phyloP scores from a whole-genome alignment of 1,140 invertebrate genomes.

The Sesamia nonagrioides region DNA sequence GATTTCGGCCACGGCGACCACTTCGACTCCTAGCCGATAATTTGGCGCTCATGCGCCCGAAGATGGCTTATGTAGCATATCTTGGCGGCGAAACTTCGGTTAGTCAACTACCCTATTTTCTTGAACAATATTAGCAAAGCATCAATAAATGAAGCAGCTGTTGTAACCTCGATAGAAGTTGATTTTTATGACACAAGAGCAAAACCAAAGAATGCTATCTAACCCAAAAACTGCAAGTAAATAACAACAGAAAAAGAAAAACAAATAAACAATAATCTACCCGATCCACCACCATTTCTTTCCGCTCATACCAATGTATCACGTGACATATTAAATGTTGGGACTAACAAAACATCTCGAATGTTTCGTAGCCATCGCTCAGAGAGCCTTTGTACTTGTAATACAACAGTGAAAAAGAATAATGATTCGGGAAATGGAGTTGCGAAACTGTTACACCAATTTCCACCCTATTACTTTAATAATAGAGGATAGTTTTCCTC shows the following conservation, averaged over 20 bases:
- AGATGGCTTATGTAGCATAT: too few species aligned
- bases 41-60: too few species aligned
- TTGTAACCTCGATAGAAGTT: not conserved
- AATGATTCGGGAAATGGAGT: constrained; percentile 62
- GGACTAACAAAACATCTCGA: constrained; percentile 54
- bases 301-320: constrained; percentile 20
- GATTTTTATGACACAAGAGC: not conserved
- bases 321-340: constrained; percentile 53
- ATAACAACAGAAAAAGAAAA: not conserved
- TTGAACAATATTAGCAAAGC: too few species aligned
- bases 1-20: too few species aligned
- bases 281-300: constrained; percentile 23
- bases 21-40: too few species aligned
- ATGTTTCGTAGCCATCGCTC: constrained; percentile 53
- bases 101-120: too few species aligned
- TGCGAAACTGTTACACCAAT: constrained; percentile 45
- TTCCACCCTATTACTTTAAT: constrained; percentile 44
- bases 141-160: too few species aligned
- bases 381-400: constrained; percentile 57
- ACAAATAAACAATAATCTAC: not conserved
- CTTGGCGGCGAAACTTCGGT: too few species aligned
- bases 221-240: not conserved
- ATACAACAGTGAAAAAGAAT: constrained; percentile 61
- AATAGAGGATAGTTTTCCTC: constrained; percentile 50
- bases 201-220: not conserved